Percentiles rank a stretch among this genome's conserved stretches.
Evolutionary conservation across 2,888 invertebrate genomes (phyloP).

Genomic region (Bombylius major): DNA sequence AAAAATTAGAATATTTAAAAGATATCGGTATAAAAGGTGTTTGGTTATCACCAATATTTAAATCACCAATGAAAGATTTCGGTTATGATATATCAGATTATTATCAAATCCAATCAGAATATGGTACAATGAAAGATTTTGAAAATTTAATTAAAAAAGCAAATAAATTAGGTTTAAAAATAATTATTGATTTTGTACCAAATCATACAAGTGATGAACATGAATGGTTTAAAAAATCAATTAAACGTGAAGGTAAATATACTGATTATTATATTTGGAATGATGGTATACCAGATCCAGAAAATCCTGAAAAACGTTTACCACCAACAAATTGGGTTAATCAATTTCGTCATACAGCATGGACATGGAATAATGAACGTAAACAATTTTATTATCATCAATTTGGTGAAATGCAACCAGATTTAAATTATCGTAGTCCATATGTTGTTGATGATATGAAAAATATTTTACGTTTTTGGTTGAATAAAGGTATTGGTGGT

Average conservation of each 20-base stretch:
- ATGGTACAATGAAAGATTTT: slow-evolving; percentile 59
- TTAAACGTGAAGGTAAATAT: slow-evolving; percentile 45
- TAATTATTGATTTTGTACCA: slow-evolving; percentile 40
- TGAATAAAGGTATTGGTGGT: slow-evolving; percentile 47
- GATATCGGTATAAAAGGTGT: slow-evolving; percentile 54
- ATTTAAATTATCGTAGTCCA: slow-evolving; percentile 48
- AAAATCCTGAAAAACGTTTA: slow-evolving; percentile 26
- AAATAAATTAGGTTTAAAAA: slow-evolving; percentile 36
- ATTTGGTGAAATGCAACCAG: slow-evolving; percentile 48
- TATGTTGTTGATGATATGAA: slow-evolving; percentile 40
- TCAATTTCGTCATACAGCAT: slow-evolving; percentile 45
- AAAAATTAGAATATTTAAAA: slow-evolving; percentile 47
- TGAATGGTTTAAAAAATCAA: slow-evolving; percentile 67
- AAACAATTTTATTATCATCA: slow-evolving; percentile 52
- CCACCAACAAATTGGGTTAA: slow-evolving; percentile 42
- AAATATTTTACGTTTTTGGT: slow-evolving; percentile 52
- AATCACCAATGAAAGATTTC: slow-evolving; percentile 56
- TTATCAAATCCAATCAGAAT: slow-evolving; percentile 50
- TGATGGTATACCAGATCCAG: slow-evolving; percentile 32
- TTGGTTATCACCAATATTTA: slow-evolving; percentile 56
- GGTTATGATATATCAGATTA: slow-evolving; percentile 68
- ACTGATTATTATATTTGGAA: slow-evolving; percentile 69
- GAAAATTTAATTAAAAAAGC: slow-evolving; percentile 45
- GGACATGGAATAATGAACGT: slow-evolving; percentile 46
- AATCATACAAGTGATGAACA: slow-evolving; percentile 61